Conservation (phyloP, 2,797 vertebrate genomes). For the Siniperca undulata region DNA sequence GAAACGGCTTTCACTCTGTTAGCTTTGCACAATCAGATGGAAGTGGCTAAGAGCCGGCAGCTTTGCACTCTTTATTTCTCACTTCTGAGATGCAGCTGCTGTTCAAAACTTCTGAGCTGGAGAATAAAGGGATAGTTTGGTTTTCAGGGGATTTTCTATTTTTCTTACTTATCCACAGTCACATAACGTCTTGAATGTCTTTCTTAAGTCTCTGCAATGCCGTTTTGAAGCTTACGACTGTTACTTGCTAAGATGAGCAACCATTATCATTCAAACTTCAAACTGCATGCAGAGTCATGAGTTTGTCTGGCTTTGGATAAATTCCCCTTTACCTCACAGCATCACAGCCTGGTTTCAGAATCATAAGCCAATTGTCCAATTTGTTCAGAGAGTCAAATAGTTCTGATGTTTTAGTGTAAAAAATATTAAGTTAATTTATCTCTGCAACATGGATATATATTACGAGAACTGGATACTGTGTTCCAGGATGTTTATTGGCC, state of each 20-base stretch:
- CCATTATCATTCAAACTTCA: background rate
- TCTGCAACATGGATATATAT: too few species aligned
- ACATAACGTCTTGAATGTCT: background rate
- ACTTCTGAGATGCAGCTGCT: slow-evolving; percentile 38
- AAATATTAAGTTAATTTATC: too few species aligned
- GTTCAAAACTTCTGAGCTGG: slow-evolving; percentile 1
- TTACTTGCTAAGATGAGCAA: background rate
- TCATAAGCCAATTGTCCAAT: background rate
- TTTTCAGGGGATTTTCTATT: slow-evolving; percentile 14
- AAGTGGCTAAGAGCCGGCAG: slow-evolving; percentile 20
- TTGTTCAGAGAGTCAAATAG: background rate
- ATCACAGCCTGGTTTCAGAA: background rate
- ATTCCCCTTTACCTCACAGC: background rate
- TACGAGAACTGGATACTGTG: background rate
- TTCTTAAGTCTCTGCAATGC: background rate
- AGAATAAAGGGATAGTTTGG: background rate
- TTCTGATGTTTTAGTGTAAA: too few species aligned
- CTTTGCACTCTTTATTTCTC: slow-evolving; percentile 12
- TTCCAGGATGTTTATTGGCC: background rate
- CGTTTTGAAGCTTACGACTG: background rate
- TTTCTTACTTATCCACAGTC: background rate
- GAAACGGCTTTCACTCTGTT: slow-evolving; percentile 23
- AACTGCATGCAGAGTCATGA: slow-evolving; percentile 1
- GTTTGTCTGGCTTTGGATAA: background rate
- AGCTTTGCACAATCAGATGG: slow-evolving; percentile 29